Evolutionary conservation across 1,140 invertebrate genomes (phyloP).

Genomic region (Diachasmimorpha longicaudata): DNA sequence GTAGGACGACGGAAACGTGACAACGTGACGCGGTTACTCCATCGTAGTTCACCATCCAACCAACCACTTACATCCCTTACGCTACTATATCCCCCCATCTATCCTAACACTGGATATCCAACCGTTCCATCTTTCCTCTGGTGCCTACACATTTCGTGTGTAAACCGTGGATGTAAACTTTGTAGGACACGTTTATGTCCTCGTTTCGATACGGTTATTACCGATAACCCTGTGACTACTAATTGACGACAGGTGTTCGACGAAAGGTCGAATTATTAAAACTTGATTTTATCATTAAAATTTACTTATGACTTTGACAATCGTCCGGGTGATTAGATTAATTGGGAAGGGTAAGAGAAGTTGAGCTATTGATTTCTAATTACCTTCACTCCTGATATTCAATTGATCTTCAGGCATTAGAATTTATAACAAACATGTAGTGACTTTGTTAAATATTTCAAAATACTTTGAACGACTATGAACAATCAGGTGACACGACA

Average conservation of each 20-base stretch:
- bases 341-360: not conserved
- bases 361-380: not conserved
- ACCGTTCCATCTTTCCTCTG: not conserved
- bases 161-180: conserved; percentile 2
- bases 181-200: conserved; percentile 4
- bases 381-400: no score
- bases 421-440: not conserved
- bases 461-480: not conserved
- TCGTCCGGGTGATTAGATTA: not conserved
- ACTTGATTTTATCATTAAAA: not conserved
- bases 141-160: not conserved
- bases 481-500: conserved; percentile 2
- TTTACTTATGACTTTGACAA: not conserved
- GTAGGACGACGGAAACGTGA: conserved; percentile 54
- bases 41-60: conserved; percentile 29
- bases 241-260: conserved; percentile 8
- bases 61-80: conserved; percentile 22
- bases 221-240: not conserved
- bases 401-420: no score
- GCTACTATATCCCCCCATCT: not conserved
- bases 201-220: conserved; percentile 9
- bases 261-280: not conserved
- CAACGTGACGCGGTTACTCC: conserved; percentile 55
- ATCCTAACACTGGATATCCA: not conserved
- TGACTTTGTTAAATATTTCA: not conserved